Conservation (phyloP, 2,797 vertebrate genomes). For the Steatocranus sp. region DNA sequence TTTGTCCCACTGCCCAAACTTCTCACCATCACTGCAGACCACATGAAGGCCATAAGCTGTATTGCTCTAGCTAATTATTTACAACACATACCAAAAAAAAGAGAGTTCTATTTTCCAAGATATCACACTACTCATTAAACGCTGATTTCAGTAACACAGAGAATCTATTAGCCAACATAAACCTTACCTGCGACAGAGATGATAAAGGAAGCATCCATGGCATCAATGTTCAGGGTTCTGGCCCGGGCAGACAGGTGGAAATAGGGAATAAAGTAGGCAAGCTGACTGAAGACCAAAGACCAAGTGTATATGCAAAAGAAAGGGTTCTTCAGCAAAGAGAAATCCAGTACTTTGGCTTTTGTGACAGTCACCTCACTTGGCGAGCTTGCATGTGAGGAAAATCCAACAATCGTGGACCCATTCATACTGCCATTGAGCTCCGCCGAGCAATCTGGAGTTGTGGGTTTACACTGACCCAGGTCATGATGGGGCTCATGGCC, state of each 20-base stretch:
- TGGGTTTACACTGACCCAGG: constrained; percentile 38
- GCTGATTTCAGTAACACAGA: background rate
- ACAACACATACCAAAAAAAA: fast-evolving
- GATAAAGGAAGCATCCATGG: constrained; percentile 91
- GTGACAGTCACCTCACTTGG: constrained; percentile 23
- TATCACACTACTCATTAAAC: background rate
- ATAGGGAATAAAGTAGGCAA: constrained; percentile 89
- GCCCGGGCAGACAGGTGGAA: constrained; percentile 90
- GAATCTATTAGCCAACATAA: background rate
- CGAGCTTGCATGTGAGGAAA: constrained; percentile 35
- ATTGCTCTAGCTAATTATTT: background rate
- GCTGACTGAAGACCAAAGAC: constrained; percentile 90
- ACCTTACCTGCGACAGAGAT: constrained; percentile 87
- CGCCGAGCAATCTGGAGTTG: constrained; percentile 27
- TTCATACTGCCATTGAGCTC: constrained; percentile 64
- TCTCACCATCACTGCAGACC: background rate
- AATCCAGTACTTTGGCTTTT: constrained; percentile 79
- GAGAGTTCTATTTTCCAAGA: background rate
- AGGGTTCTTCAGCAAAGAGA: constrained; percentile 85
- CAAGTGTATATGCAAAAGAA: constrained; percentile 91
- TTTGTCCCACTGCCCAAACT: background rate
- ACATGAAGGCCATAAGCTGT: background rate
- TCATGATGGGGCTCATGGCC: constrained; percentile 45
- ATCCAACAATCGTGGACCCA: constrained; percentile 52
- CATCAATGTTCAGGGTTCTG: constrained; percentile 81